phyloP scores from a whole-genome alignment of 1,140 invertebrate genomes.

The Pseudomyrmex concolor region DNA sequence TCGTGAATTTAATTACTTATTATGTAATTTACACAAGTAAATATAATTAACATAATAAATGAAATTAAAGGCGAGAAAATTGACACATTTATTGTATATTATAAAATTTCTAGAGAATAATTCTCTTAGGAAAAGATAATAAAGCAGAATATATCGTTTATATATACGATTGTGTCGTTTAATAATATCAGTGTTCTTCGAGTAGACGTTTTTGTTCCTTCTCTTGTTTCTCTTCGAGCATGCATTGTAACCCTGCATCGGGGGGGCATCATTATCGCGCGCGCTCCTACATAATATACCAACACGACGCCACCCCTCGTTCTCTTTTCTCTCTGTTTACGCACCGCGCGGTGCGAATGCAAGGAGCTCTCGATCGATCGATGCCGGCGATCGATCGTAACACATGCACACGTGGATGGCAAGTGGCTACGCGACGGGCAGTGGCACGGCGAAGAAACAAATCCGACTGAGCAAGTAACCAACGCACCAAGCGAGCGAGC shows the following conservation, averaged over 20 bases:
- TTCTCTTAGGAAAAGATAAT: no score
- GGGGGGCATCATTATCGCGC: slow-evolving; percentile 31
- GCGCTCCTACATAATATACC: neutral
- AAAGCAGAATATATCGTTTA: neutral
- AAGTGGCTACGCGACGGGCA: slow-evolving; percentile 13
- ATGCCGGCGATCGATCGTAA: slow-evolving; percentile 61
- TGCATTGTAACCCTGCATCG: slow-evolving; percentile 21
- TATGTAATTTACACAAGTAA: neutral
- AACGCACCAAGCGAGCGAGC: neutral
- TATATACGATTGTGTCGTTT: neutral
- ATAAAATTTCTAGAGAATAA: no score
- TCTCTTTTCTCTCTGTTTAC: slow-evolving; percentile 71
- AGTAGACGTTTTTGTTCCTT: neutral
- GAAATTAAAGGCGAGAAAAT: no score
- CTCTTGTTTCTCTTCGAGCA: slow-evolving; percentile 25
- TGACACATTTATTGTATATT: no score
- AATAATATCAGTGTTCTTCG: neutral
- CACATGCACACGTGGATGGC: slow-evolving; percentile 43
- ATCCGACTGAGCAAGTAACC: slow-evolving; percentile 1
- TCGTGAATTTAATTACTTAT: neutral
- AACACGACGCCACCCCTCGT: slow-evolving; percentile 55
- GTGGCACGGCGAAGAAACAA: slow-evolving; percentile 13
- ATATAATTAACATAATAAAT: no score
- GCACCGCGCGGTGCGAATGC: slow-evolving; percentile 54
- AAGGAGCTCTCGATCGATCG: slow-evolving; percentile 46